These are phyloP conservation scores for Neosilurus mollespiculum DNA, from an alignment of 2,797 vertebrate genomes.

Conservation along the genomic window DNA sequence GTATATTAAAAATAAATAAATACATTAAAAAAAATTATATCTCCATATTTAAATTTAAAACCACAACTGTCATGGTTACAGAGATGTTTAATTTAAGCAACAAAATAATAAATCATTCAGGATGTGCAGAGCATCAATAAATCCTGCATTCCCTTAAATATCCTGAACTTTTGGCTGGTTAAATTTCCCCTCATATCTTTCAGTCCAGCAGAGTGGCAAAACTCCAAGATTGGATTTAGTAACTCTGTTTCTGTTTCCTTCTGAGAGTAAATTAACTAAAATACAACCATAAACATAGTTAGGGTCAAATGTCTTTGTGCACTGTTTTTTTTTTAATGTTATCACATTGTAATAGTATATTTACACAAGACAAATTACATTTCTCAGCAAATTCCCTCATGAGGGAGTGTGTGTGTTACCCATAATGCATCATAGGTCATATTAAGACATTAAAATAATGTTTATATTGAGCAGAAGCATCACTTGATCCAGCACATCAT, in stretches of 20 bases:
- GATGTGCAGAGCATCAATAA: slow-evolving; percentile 25
- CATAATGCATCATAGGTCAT: slow-evolving; percentile 1
- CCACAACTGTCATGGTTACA: background rate
- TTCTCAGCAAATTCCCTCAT: slow-evolving; percentile 7
- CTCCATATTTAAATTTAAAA: background rate
- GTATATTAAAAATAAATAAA: too few species aligned
- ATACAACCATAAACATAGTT: slow-evolving; percentile 17
- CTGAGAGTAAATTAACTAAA: slow-evolving; percentile 32
- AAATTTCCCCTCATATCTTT: slow-evolving; percentile 19
- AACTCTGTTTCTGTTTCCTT: slow-evolving; percentile 14
- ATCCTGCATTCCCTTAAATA: slow-evolving; percentile 25
- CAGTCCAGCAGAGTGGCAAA: slow-evolving; percentile 20
- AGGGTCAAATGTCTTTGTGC: slow-evolving; percentile 6
- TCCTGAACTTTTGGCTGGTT: slow-evolving; percentile 26
- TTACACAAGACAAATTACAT: slow-evolving; percentile 12
- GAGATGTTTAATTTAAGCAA: slow-evolving; percentile 6
- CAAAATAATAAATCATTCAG: slow-evolving; percentile 18
- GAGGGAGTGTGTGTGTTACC: background rate
- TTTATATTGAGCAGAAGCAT: background rate
- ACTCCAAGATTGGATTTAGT: slow-evolving; percentile 24
- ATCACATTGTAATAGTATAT: slow-evolving; percentile 13
- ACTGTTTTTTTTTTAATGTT: background rate
- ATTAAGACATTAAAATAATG: background rate
- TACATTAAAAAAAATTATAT: background rate
- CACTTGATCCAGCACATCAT: background rate